A percentile compares a stretch with the other conserved stretches of the same genome.
These are phyloP conservation scores for Aspiorhynchus laticeps DNA, from an alignment of 2,113 vertebrate genomes.

Conservation along the genomic window DNA sequence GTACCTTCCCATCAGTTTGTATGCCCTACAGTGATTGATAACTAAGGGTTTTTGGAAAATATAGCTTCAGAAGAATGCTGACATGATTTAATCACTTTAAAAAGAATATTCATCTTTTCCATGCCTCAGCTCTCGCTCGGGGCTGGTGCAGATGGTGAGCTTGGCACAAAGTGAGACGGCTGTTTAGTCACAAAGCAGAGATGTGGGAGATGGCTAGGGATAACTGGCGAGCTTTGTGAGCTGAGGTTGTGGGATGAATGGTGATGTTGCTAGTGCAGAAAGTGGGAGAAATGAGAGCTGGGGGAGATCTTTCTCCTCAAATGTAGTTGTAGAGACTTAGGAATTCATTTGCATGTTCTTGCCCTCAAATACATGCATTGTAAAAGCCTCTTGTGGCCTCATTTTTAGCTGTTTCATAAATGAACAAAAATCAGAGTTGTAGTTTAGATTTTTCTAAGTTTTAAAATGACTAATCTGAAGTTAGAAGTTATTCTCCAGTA, in stretches of 20 bases:
- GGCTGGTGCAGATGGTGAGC: constrained; percentile 48
- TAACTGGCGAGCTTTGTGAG: constrained; percentile 42
- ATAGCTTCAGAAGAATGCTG: constrained; percentile 17
- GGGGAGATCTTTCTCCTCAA: background rate
- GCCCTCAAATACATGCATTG: background rate
- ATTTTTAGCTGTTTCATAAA: background rate
- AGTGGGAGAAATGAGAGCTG: background rate
- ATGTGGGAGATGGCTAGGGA: constrained; percentile 38
- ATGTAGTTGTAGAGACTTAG: background rate
- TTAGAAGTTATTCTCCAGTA: background rate
- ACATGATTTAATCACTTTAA: constrained; percentile 35
- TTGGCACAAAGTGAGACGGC: constrained; percentile 20
- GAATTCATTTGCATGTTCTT: background rate
- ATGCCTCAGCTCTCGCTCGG: constrained; percentile 5
- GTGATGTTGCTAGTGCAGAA: constrained; percentile 25
- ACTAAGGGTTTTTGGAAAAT: constrained; percentile 10
- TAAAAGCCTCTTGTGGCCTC: background rate
- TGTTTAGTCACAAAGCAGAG: constrained; percentile 48
- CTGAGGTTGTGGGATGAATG: constrained; percentile 37
- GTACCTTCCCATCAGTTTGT: constrained; percentile 3
- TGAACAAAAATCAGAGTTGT: background rate
- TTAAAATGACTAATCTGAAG: background rate
- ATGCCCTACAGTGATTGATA: constrained; percentile 14
- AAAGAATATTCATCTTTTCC: constrained; percentile 30
- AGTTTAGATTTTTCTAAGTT: background rate